Base-by-base conservation (phyloP, 2,113 vertebrate species). In the Takifugu bimaculatus region DNA sequence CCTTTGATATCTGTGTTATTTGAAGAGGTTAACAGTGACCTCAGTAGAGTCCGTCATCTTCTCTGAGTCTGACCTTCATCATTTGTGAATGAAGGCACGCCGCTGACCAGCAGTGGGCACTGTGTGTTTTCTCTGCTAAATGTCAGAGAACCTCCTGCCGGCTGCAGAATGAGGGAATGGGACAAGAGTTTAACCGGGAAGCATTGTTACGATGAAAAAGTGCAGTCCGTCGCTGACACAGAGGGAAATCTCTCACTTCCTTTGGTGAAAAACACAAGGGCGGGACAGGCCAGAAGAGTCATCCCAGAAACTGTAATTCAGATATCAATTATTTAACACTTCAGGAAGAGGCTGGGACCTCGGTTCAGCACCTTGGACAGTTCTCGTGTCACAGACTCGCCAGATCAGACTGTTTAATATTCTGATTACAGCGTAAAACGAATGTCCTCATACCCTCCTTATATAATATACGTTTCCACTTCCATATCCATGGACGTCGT, bases 81-180 rank as follows among this genome's bases (percentile, higher is more conserved):
- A 48, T 71, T 73, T 68, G 61, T 70, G 57, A 70, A 54, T 78
- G 62, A 72, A 72, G 54, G 63, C 71, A 53, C 64, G 57, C 70
- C 52, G 57, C 45, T 66, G 76, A 73, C 88, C 88, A 88, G 80
- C 77, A 89, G 88, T 86, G 86, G 88, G 86, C 82, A 83, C 68
- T 89, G 77, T 86, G 63, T 73, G 71, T 65, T 82, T 74, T 63
- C 78, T 66, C 53, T 74, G 63, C 28, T 45, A 27, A 29, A 63
- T 49, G 49, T 70, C 56, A 55, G 47, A 53, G 44, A 54, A 56
- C 55, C 60, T 56, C 54, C 63, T 70, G 61, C 71, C 67, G 82
- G 70, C 76, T 80, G 73, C 77, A 79, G 53, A 70, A 59, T 26
- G 54, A 60, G 63, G 68, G 61, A 74, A 68, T 71, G 56, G 59